Percentiles rank a stretch among this genome's conserved stretches.
Evolutionary conservation across 1,140 invertebrate genomes (phyloP).

Genomic region (Apis florea): DNA sequence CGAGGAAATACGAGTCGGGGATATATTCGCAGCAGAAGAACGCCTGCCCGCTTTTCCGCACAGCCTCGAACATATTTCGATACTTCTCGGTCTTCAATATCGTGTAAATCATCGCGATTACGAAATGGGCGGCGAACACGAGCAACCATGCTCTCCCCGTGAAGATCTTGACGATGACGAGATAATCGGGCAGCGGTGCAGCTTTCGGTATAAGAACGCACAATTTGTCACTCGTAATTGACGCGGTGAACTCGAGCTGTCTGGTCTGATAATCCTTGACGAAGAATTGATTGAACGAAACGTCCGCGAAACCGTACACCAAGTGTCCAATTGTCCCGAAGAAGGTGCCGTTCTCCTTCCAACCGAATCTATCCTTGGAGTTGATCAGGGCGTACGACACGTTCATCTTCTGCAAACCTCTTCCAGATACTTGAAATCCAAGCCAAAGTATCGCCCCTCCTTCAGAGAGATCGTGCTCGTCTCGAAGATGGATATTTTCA

Average conservation of each 20-base stretch:
- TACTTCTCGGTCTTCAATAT: not conserved
- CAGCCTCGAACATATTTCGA: not conserved
- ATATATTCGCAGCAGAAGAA: not conserved
- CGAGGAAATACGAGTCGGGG: too few species aligned
- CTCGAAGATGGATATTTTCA: constrained; percentile 34
- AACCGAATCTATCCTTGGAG: constrained; percentile 7
- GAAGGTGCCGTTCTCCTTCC: constrained; percentile 18
- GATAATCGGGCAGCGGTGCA: not conserved
- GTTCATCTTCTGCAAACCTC: constrained; percentile 28
- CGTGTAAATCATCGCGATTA: constrained; percentile 17
- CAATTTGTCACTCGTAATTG: constrained; percentile 14
- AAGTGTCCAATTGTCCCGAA: constrained; percentile 15
- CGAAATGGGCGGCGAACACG: not conserved
- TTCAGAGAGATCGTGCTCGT: not conserved
- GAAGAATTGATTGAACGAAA: constrained; percentile 41
- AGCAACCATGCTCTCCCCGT: constrained; percentile 1
- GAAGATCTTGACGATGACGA: constrained; percentile 35
- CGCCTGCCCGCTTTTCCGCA: not conserved
- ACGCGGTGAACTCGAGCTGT: constrained; percentile 1
- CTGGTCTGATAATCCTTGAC: constrained; percentile 30
- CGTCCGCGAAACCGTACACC: not conserved
- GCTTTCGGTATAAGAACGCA: constrained; percentile 33
- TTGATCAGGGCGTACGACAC: not conserved
- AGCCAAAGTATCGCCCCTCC: not conserved
- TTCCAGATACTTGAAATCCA: constrained; percentile 20